These are phyloP conservation scores for Silurus lanzhouensis DNA, from an alignment of 2,797 vertebrate genomes.

Conservation along the genomic window DNA sequence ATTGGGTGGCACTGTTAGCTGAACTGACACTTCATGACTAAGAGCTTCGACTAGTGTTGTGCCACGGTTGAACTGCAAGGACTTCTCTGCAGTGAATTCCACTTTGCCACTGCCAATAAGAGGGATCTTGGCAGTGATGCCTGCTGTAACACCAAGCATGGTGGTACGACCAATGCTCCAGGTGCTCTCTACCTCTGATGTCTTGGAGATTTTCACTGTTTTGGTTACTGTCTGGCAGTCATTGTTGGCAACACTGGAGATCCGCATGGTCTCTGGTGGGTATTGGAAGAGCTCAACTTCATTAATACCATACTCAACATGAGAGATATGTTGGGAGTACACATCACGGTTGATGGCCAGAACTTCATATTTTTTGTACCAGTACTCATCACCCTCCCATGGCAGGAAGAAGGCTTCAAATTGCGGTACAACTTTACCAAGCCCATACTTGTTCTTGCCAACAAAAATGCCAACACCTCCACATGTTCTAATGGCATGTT, in stretches of 20 bases:
- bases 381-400: constrained; percentile 76
- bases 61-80: constrained; percentile 70
- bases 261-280: constrained; percentile 73
- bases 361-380: constrained; percentile 77
- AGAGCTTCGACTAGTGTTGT: constrained; percentile 69
- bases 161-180: constrained; percentile 76
- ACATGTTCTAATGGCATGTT: constrained; percentile 68
- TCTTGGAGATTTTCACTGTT: constrained; percentile 74
- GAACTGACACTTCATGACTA: constrained; percentile 71
- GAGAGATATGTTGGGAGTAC: constrained; percentile 65
- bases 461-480: constrained; percentile 66
- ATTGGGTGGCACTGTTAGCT: constrained; percentile 70
- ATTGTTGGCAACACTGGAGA: constrained; percentile 74
- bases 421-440: constrained; percentile 73
- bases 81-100: constrained; percentile 68
- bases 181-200: constrained; percentile 68
- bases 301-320: constrained; percentile 66
- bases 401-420: constrained; percentile 77
- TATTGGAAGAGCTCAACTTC: constrained; percentile 71
- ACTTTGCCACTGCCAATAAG: constrained; percentile 68
- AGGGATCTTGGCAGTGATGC: constrained; percentile 74
- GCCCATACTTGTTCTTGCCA: constrained; percentile 77
- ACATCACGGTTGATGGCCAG: constrained; percentile 68
- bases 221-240: constrained; percentile 70
- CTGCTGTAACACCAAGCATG: constrained; percentile 71